Evolutionary conservation across 2,797 vertebrate genomes (phyloP), one percentile per base, ranked within the genome.

Genomic region (Microctenopoma stevenorrisi): DNA sequence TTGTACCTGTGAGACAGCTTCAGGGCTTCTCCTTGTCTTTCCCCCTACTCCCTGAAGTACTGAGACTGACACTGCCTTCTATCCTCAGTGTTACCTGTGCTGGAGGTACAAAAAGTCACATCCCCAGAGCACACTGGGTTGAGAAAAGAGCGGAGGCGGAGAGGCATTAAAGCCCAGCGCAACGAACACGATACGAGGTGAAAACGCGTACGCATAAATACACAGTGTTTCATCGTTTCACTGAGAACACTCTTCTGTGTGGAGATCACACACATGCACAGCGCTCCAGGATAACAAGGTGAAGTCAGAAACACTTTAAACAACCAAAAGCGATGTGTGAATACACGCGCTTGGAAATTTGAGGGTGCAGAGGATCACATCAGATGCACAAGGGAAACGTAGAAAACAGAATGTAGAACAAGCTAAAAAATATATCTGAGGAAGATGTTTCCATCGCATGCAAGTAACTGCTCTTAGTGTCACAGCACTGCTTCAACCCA

Each of bases 101-200:
- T 38, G 72, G 58, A 35, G 69, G 53, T 58, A 65, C 80, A 83
- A 76, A 89, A 70, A 83, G 84, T 78, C 83, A 68, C 75, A 69
- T 79, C 80, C 82, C 83, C 61, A 42, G 68, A 74, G 81, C 86
- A 79, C 73, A 51, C 38, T 33, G 46, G 68, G 78, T 67, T 72
- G 65, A 78, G 30, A 33, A 76, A 76, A 22, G 15, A 59, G 55
- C 26, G 46, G 18, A 71, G 57, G 46, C 28, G 35, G 67, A 65
- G 68, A 64, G 60, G 85, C 83, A 88, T 88, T 83, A 89, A 86
- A 90, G 82, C 25, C 0, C 38, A 33, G 72, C 26, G 74, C 88
- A 84, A 90, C 83, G 76, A 50, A 67, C 12, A 28, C 64, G 77
- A 82, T 69, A 43, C 4, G 5, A 75, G 60, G 67, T 68, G 84